phyloP scores from a whole-genome alignment of 2,797 vertebrate genomes.

The Myotis pilosus region DNA sequence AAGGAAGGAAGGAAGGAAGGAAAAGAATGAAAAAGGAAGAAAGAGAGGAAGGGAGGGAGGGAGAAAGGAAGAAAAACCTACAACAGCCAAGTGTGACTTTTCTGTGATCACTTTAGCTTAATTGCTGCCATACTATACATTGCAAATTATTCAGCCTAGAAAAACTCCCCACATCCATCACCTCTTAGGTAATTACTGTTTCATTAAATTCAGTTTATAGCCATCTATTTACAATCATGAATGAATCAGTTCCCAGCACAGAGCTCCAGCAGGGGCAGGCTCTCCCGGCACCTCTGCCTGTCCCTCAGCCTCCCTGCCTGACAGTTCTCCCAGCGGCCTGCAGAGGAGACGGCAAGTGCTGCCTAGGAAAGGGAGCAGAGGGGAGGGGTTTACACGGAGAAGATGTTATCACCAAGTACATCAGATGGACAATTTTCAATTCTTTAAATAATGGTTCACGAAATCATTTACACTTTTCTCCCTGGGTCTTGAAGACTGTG shows the following conservation, averaged over 20 bases:
- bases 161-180: slow-evolving; percentile 74
- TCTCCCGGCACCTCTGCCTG: background rate
- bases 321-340: background rate
- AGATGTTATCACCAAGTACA: background rate
- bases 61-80: background rate
- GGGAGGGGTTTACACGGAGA: background rate
- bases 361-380: background rate
- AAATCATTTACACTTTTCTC: background rate
- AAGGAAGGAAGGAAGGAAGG: rapidly evolving
- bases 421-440: background rate
- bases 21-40: too few relatives aligned
- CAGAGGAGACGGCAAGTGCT: slow-evolving; percentile 51
- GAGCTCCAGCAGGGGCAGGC: background rate
- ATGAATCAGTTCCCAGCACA: slow-evolving; percentile 56
- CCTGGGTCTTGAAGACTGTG: background rate
- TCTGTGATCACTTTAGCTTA: slow-evolving; percentile 64
- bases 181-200: slow-evolving; percentile 80
- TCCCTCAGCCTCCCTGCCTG: background rate
- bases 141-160: slow-evolving; percentile 63
- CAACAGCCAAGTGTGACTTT: background rate
- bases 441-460: background rate
- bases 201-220: slow-evolving; percentile 76
- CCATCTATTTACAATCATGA: slow-evolving; percentile 71
- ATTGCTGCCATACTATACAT: background rate
- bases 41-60: too few relatives aligned